phyloP scores from a whole-genome alignment of 2,113 vertebrate species.

The Psophia crepitans region DNA sequence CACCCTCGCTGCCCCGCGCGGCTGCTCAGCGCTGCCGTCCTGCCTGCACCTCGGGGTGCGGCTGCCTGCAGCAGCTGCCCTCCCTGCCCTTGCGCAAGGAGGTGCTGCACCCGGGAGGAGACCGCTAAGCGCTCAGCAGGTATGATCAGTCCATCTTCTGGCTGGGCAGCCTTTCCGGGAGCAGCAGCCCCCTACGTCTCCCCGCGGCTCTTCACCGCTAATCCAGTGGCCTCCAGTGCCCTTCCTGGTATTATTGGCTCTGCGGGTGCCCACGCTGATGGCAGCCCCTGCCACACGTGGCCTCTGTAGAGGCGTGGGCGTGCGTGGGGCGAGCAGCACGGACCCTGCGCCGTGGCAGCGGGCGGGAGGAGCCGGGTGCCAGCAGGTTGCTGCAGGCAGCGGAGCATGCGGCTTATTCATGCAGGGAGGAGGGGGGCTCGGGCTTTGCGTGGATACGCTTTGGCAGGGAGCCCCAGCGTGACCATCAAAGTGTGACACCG shows the following conservation, averaged over 20 bases:
- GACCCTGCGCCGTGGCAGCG: rapidly evolving
- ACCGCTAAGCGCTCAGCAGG: not conserved
- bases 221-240: not conserved
- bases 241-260: not conserved
- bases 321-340: rapidly evolving
- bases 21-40: not conserved
- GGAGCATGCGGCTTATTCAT: not conserved
- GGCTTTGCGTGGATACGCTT: not conserved
- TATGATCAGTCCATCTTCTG: rapidly evolving
- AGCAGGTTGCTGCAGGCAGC: not conserved
- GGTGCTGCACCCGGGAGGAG: not conserved
- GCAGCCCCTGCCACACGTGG: not conserved
- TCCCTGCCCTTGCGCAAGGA: not conserved
- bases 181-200: not conserved
- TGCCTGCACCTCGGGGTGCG: not conserved
- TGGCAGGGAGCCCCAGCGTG: rapidly evolving
- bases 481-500: rapidly evolving
- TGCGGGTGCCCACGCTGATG: rapidly evolving
- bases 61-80: not conserved
- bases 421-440: not conserved
- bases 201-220: rapidly evolving
- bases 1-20: rapidly evolving
- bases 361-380: not conserved
- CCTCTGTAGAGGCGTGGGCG: not conserved
- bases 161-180: not conserved